Evolutionary conservation across 1,140 invertebrate species (phyloP), one percentile per base, ranked within the genome.

Genomic region (Trichomalopsis sarcophagae): DNA sequence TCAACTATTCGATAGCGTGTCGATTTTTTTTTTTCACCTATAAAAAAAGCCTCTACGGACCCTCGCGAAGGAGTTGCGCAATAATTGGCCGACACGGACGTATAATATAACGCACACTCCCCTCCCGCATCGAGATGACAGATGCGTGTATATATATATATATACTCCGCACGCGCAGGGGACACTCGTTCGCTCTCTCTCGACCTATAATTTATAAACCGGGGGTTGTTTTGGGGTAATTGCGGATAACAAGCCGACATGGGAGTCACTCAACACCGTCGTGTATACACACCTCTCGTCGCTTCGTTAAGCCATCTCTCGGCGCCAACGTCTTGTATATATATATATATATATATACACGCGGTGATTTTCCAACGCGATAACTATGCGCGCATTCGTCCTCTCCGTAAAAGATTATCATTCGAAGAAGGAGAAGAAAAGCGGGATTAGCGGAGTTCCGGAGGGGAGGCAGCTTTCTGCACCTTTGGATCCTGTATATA

Each of bases 211-310:
- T 93, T 93, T 93, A 92, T 93, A 92, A 93, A 91, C 66, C 90
- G 92, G 91, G 90, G 91, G 91, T 90, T 93, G 91, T 93, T 92
- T 93, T 92, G 89, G 92, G 91, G 91, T 93, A 93, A 93, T 93
- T 93, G 92, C 91, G 91, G 92, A 93, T 93, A 93, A 93, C 92
- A 91, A 93, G 92, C 91, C 91, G 90, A 92, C 91, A 91, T 92
- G 92, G 92, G 92, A 93, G 92, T 91, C 89, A 93, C 90, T 91
- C 89, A 91, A 93, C 91, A 93, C 91, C 90, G 7, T 14, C 13
- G 14, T 2, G 55, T 69, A 21, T n/a, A 21, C 14, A 14, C 2
- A 62, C 4, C 40, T 40, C 40, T 40, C 40, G 40, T 40, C 40
- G 71, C 81, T 74, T 82, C 81, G 50, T 75, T 82, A 82, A 82